These are phyloP conservation scores for Apoda limacodes DNA, from an alignment of 2,888 invertebrate genomes.

Conservation along the genomic window DNA sequence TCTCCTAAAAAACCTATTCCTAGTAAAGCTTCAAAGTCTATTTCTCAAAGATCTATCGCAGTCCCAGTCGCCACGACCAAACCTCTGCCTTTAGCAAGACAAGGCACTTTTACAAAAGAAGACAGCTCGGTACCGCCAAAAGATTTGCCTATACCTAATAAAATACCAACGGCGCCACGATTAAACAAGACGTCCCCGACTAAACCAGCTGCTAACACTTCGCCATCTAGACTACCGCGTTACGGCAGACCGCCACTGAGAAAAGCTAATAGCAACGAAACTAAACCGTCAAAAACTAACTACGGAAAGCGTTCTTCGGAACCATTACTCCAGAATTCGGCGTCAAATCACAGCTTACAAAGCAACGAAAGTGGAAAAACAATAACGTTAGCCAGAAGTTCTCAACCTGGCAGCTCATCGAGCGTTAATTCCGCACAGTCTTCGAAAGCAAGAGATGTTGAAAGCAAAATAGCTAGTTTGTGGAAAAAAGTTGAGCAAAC, in stretches of 20 bases:
- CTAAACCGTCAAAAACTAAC: conserved; percentile 26
- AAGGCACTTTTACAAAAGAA: conserved; percentile 94
- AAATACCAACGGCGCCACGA: conserved; percentile 28
- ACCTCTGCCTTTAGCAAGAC: conserved; percentile 76
- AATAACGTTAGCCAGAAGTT: conserved; percentile 42
- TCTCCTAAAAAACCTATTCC: conserved; percentile 49
- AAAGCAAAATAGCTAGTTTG: conserved; percentile 83
- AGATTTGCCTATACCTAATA: conserved; percentile 45
- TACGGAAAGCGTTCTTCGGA: conserved; percentile 30
- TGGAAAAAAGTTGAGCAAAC: conserved; percentile 84
- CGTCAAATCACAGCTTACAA: conserved; percentile 69
- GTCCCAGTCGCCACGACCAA: conserved; percentile 34
- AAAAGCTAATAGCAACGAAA: conserved; percentile 27
- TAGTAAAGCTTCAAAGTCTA: conserved; percentile 39
- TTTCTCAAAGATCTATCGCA: conserved; percentile 31
- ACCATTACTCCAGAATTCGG: conserved; percentile 54
- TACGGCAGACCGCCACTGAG: conserved; percentile 32
- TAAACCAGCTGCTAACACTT: conserved; percentile 41
- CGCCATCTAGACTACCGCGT: conserved; percentile 52
- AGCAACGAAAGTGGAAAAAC: conserved; percentile 62
- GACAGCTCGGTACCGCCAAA: conserved; percentile 64
- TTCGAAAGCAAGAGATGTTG: conserved; percentile 71
- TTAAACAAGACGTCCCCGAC: conserved; percentile 34
- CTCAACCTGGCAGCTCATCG: conserved; percentile 58
- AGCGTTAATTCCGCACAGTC: conserved; percentile 73